Evolutionary conservation across 2,797 vertebrate genomes (phyloP).

Genomic region (Notoglanidium macrostoma): DNA sequence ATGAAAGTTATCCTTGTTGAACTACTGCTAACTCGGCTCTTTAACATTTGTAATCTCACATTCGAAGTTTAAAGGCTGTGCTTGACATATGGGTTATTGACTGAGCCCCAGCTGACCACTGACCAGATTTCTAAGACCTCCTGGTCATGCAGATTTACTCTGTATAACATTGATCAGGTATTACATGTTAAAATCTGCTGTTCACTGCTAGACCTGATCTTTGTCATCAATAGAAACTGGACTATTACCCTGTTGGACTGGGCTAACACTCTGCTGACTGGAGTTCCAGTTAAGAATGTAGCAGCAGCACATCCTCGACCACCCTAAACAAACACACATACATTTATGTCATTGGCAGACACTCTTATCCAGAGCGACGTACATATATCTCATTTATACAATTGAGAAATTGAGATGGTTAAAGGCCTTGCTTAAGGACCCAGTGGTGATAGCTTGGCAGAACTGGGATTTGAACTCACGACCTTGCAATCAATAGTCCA

Average conservation of each 20-base stretch:
- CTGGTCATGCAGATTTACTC: background rate
- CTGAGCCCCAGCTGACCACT: background rate
- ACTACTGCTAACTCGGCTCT: background rate
- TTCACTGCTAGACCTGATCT: background rate
- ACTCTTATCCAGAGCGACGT: too few relatives aligned
- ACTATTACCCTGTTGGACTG: background rate
- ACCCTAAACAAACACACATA: too few relatives aligned
- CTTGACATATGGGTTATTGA: background rate
- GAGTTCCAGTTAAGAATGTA: background rate
- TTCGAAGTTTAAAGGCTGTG: conserved; percentile 1
- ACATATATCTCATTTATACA: too few relatives aligned
- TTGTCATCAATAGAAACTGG: background rate
- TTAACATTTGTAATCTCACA: background rate
- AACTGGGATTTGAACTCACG: too few relatives aligned
- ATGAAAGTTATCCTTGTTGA: background rate
- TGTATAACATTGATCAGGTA: background rate
- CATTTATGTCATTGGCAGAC: too few relatives aligned
- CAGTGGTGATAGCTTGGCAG: too few relatives aligned
- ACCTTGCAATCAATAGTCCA: too few relatives aligned
- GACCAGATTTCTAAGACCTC: background rate
- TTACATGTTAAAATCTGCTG: background rate
- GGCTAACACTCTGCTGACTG: background rate
- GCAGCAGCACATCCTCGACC: background rate
- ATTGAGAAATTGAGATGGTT: too few relatives aligned
- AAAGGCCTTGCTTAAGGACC: too few relatives aligned